Evolutionary conservation across 2,888 invertebrate genomes (phyloP).

Genomic region (Drosophila acutilabella): DNA sequence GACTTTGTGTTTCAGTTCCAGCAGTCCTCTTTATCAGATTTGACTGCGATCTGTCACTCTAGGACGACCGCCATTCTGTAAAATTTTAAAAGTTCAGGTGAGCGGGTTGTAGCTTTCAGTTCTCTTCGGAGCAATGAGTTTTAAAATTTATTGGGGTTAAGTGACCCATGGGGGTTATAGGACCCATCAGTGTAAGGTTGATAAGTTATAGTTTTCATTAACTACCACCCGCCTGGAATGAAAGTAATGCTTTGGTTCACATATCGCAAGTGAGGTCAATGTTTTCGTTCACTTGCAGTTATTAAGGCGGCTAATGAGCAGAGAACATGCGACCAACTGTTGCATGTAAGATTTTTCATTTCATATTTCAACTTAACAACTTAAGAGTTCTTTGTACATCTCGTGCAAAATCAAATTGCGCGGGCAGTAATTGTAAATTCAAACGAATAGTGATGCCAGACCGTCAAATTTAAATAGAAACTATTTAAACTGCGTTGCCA

Average conservation of each 20-base stretch:
- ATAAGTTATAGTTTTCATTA: conserved; percentile 62
- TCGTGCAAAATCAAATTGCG: background rate
- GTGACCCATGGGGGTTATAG: too few relatives aligned
- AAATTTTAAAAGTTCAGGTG: too few relatives aligned
- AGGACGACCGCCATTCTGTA: too few relatives aligned
- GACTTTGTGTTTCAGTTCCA: too few relatives aligned
- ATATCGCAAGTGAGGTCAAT: conserved; percentile 63
- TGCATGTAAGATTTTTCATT: conserved; percentile 13
- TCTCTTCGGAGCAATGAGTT: too few relatives aligned
- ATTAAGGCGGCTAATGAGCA: conserved; percentile 13
- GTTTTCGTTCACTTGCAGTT: conserved; percentile 50
- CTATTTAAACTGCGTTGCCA: background rate
- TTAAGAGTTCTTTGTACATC: background rate
- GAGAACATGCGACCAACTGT: conserved; percentile 49
- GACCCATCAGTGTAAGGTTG: conserved; percentile 23
- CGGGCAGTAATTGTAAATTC: conserved; percentile 13
- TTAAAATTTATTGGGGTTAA: too few relatives aligned
- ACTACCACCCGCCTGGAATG: conserved; percentile 25
- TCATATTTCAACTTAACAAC: background rate
- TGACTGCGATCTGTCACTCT: too few relatives aligned
- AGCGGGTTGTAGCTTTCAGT: too few relatives aligned
- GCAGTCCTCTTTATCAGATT: too few relatives aligned
- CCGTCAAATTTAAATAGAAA: background rate
- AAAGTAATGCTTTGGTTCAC: conserved; percentile 40
- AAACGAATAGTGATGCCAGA: conserved; percentile 27